phyloP scores from a whole-genome alignment of 2,113 vertebrate genomes.

The Perognathus longimembris region DNA sequence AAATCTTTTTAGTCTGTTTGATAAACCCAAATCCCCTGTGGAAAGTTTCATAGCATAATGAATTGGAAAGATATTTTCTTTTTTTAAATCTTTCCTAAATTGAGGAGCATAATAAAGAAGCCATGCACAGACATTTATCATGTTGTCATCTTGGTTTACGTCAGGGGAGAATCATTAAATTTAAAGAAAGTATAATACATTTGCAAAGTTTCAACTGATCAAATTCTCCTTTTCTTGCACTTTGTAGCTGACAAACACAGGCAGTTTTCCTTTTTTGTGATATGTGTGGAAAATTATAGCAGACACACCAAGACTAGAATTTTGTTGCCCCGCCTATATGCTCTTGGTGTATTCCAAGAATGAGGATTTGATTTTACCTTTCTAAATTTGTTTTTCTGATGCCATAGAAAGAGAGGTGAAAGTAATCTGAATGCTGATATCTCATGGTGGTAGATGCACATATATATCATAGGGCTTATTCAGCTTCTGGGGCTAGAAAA shows the following conservation, averaged over 20 bases:
- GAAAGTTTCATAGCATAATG: neutral
- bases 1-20: neutral
- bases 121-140: neutral
- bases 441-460: neutral
- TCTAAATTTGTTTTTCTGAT: neutral
- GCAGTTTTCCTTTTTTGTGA: constrained; percentile 85
- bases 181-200: constrained; percentile 22
- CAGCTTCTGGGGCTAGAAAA: neutral
- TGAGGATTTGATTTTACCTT: neutral
- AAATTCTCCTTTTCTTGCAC: constrained; percentile 15
- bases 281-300: constrained; percentile 88
- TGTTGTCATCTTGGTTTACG: neutral
- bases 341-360: constrained; percentile 84
- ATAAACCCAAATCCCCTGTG: constrained; percentile 41
- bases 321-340: constrained; percentile 91
- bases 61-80: constrained; percentile 14
- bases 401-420: neutral
- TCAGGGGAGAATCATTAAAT: neutral
- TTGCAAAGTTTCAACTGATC: neutral
- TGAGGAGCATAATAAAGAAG: constrained; percentile 59
- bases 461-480: neutral
- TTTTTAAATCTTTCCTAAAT: constrained; percentile 53
- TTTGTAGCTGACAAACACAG: neutral
- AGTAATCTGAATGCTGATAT: neutral
- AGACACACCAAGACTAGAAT: constrained; percentile 92